phyloP scores from a whole-genome alignment of 2,888 invertebrate species.

The Cheilosia pagana region DNA sequence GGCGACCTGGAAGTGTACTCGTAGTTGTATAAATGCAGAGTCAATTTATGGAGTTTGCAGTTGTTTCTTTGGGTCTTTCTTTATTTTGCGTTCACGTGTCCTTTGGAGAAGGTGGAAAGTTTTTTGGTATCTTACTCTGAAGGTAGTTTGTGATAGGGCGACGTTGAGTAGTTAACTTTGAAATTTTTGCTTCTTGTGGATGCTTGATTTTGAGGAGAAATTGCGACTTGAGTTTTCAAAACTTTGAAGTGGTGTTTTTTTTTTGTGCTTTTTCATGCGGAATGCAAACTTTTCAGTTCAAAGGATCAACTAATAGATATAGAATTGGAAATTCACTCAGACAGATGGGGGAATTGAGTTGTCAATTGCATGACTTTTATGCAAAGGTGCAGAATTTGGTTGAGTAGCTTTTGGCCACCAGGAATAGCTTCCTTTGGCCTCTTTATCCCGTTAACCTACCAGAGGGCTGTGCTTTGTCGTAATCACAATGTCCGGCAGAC shows the following conservation, averaged over 20 bases:
- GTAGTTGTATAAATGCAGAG: constrained; percentile 5
- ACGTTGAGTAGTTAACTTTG: constrained; percentile 20
- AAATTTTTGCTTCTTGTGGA: constrained; percentile 17
- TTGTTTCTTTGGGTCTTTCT: constrained; percentile 6
- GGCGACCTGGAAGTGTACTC: background rate
- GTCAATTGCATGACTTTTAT: background rate
- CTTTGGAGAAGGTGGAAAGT: constrained; percentile 38
- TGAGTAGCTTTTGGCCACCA: no score
- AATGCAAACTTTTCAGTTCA: background rate
- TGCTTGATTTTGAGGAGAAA: constrained; percentile 20
- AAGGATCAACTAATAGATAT: background rate
- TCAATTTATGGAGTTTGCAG: constrained; percentile 54
- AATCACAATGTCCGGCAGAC: no score
- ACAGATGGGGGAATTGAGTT: no score
- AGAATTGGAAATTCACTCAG: no score
- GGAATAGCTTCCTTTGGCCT: no score
- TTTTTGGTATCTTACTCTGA: constrained; percentile 17
- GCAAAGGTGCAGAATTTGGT: no score
- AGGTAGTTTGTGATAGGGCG: constrained; percentile 15
- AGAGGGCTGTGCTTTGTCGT: no score
- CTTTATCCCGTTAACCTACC: no score
- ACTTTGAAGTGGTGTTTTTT: background rate
- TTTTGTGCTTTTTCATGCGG: background rate
- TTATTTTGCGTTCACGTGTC: constrained; percentile 28
- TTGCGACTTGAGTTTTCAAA: background rate